Evolutionary conservation across 2,797 vertebrate genomes (phyloP).

Genomic region (Thaleichthys pacificus): DNA sequence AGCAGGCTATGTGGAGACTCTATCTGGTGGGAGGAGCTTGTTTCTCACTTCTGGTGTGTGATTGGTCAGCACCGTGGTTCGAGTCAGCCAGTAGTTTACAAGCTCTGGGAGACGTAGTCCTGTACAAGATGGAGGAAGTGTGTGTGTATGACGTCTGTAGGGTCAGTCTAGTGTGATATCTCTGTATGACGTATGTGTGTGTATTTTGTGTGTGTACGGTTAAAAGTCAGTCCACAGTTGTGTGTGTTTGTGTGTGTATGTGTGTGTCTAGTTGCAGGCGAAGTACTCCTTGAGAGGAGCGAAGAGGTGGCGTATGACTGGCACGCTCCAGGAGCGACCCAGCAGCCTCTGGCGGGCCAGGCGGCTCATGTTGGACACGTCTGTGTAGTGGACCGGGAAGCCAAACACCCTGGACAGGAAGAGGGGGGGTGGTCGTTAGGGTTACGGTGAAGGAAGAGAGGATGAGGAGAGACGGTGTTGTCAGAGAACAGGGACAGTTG

Average conservation of each 20-base stretch:
- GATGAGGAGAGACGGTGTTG: neutral
- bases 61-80: conserved; percentile 16
- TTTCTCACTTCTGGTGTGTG: neutral
- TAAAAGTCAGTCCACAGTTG: neutral
- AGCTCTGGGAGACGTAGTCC: neutral
- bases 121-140: neutral
- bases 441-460: neutral
- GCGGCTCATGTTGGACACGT: conserved; percentile 92
- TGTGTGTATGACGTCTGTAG: neutral
- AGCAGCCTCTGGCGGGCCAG: conserved; percentile 88
- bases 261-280: conserved; percentile 85
- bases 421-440: too few species aligned
- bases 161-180: conserved; percentile 1
- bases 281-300: conserved; percentile 97
- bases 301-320: conserved; percentile 90
- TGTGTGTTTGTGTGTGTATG: conserved; percentile 23
- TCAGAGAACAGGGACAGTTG: neutral
- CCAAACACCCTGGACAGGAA: conserved; percentile 79
- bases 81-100: conserved; percentile 1
- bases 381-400: conserved; percentile 89
- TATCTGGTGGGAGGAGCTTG: neutral
- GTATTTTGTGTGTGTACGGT: conserved; percentile 5
- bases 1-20: neutral
- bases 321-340: conserved; percentile 88
- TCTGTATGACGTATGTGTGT: conserved; percentile 1